These are phyloP conservation scores for Phrynocephalus forsythii DNA, from an alignment of 2,797 vertebrate species.

Conservation along the genomic window DNA sequence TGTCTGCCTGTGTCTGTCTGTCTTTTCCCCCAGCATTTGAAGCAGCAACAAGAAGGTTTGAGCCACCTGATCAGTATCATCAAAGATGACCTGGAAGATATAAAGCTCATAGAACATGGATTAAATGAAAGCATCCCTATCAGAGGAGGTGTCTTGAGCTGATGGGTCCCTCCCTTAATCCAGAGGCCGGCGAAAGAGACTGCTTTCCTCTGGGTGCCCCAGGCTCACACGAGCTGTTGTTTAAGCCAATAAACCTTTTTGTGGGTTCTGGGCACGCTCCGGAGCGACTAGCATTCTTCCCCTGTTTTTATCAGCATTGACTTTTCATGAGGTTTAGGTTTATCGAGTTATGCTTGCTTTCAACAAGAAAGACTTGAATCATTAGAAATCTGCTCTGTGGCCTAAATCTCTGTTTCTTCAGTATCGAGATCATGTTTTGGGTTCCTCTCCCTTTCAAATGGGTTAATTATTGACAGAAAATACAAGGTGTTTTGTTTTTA, in stretches of 20 bases:
- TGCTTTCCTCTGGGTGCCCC: conserved; percentile 62
- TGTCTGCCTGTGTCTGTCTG: too few species aligned
- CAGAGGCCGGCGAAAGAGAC: neutral
- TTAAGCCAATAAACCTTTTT: conserved; percentile 50
- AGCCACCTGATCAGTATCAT: conserved; percentile 96
- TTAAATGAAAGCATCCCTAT: conserved; percentile 89
- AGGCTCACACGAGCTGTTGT: conserved; percentile 62
- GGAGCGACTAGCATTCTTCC: conserved; percentile 57
- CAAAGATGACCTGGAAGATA: conserved; percentile 96
- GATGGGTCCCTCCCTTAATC: conserved; percentile 66
- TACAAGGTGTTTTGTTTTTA: neutral
- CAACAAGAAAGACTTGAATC: conserved; percentile 61
- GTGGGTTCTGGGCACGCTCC: conserved; percentile 43
- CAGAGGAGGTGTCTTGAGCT: conserved; percentile 90
- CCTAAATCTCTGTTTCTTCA: conserved; percentile 56
- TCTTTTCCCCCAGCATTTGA: conserved; percentile 85
- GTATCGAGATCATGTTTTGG: conserved; percentile 22
- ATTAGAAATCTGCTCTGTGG: conserved; percentile 62
- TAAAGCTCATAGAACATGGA: conserved; percentile 94
- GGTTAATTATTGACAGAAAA: conserved; percentile 31
- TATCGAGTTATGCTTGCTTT: conserved; percentile 71
- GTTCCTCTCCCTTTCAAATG: conserved; percentile 16
- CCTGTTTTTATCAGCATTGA: conserved; percentile 64
- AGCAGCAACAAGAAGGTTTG: conserved; percentile 96
- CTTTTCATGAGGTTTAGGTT: conserved; percentile 69